Evolutionary conservation across 1,140 invertebrate genomes (phyloP).

Genomic region (Mercenaria mercenaria): DNA sequence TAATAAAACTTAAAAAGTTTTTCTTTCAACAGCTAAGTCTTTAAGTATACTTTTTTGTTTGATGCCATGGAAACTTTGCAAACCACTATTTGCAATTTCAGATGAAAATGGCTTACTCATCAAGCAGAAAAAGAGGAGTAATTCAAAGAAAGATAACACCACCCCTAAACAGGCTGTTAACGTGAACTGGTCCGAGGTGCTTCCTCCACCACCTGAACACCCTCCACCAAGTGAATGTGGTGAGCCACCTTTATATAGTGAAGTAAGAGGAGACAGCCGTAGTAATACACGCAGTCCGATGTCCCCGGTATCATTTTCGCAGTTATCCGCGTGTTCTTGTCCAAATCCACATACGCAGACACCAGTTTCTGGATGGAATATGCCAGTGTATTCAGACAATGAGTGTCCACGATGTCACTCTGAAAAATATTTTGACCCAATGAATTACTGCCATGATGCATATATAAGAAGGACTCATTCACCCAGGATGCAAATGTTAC

Average conservation of each 20-base stretch:
- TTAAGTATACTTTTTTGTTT: too few relatives aligned
- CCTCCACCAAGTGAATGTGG: conserved; percentile 89
- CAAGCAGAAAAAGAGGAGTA: conserved; percentile 80
- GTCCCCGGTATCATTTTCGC: conserved; percentile 80
- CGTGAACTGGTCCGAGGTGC: conserved; percentile 91
- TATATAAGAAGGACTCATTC: conserved; percentile 76
- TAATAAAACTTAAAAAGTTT: too few relatives aligned
- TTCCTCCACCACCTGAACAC: conserved; percentile 93
- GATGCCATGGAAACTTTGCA: too few relatives aligned
- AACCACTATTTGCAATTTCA: too few relatives aligned
- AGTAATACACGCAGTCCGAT: conserved; percentile 76
- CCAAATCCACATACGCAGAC: conserved; percentile 78
- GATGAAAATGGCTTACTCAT: conserved; percentile 85
- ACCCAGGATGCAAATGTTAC: conserved; percentile 53
- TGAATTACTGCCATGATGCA: conserved; percentile 77
- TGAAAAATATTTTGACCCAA: conserved; percentile 77
- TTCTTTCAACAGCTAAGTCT: too few relatives aligned
- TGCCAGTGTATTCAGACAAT: conserved; percentile 81
- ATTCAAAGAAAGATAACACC: conserved; percentile 78
- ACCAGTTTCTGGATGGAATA: conserved; percentile 70
- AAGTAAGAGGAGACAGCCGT: conserved; percentile 75
- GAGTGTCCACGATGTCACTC: conserved; percentile 77
- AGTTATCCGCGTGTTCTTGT: conserved; percentile 83
- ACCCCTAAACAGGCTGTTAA: conserved; percentile 82
- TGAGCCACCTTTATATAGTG: conserved; percentile 63